Percentiles rank a stretch among this genome's conserved stretches.
Conservation (phyloP, 2,888 invertebrate genomes). For the Zygothrica quintamaculata region DNA sequence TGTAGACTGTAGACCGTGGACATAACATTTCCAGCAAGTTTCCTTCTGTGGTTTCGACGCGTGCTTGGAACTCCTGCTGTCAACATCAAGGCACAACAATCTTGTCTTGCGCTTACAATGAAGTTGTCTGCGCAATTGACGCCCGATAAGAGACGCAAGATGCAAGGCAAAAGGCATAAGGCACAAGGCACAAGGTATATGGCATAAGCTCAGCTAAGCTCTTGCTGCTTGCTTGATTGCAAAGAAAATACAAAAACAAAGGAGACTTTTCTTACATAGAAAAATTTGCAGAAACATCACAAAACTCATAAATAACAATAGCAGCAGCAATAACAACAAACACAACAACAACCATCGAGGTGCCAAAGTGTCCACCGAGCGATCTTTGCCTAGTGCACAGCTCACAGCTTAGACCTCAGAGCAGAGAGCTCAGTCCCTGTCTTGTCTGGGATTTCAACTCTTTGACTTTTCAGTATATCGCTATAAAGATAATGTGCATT, state of each 20-base stretch:
- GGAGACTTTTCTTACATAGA: constrained; percentile 65
- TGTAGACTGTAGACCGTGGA: neutral
- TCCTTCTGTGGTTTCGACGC: constrained; percentile 66
- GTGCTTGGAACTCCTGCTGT: constrained; percentile 76
- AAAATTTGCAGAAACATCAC: constrained; percentile 81
- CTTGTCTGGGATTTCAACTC: constrained; percentile 35
- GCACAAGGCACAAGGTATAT: constrained; percentile 14
- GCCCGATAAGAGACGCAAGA: constrained; percentile 55
- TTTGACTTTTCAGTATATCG: constrained; percentile 55
- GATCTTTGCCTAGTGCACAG: constrained; percentile 12
- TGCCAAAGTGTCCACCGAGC: constrained; percentile 70
- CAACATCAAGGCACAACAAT: constrained; percentile 75
- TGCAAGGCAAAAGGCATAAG: neutral
- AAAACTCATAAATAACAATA: constrained; percentile 80
- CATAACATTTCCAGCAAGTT: no score
- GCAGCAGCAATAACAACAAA: constrained; percentile 25
- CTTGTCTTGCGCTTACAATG: constrained; percentile 65
- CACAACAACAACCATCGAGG: constrained; percentile 30
- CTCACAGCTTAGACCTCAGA: no score
- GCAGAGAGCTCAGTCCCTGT: constrained; percentile 12
- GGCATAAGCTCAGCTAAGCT: constrained; percentile 54
- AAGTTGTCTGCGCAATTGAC: constrained; percentile 79
- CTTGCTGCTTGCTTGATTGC: constrained; percentile 22
- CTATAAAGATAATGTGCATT: constrained; percentile 70
- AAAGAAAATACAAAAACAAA: constrained; percentile 34